phyloP scores from a whole-genome alignment of 2,797 vertebrate species.

The Danio aesculapii region DNA sequence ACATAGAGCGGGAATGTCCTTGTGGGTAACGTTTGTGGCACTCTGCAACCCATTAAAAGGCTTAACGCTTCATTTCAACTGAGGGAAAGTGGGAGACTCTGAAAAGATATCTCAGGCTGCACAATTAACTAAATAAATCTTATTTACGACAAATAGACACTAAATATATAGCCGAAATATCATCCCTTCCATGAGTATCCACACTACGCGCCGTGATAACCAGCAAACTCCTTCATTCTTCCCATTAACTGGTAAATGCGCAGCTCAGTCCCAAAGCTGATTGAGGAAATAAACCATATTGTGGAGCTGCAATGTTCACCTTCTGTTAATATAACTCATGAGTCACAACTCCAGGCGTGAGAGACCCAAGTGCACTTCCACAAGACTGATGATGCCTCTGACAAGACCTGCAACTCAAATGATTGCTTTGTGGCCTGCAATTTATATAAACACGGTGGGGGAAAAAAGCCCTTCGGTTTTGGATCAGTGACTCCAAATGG shows the following conservation, averaged over 20 bases:
- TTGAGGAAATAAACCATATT: slow-evolving; percentile 28
- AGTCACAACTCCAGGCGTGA: slow-evolving; percentile 24
- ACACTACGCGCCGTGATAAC: neutral
- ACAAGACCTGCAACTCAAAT: slow-evolving; percentile 39
- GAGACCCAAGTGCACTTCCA: neutral
- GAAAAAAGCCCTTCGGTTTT: slow-evolving; percentile 22
- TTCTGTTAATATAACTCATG: slow-evolving; percentile 53
- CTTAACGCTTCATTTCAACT: neutral
- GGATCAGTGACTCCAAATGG: slow-evolving; percentile 36
- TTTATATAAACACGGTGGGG: slow-evolving; percentile 46
- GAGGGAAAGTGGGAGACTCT: neutral
- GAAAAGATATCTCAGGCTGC: slow-evolving; percentile 6
- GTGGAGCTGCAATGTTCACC: slow-evolving; percentile 47
- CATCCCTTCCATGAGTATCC: neutral
- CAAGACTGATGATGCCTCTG: slow-evolving; percentile 40
- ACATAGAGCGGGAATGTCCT: neutral
- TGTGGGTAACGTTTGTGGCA: neutral
- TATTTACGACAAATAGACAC: neutral
- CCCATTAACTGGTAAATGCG: slow-evolving; percentile 35
- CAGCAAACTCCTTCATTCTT: slow-evolving; percentile 24
- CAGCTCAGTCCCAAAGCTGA: slow-evolving; percentile 33
- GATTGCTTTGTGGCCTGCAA: slow-evolving; percentile 45
- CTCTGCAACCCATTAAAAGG: slow-evolving; percentile 5
- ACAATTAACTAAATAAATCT: slow-evolving; percentile 29
- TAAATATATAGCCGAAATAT: neutral